These are phyloP conservation scores for Villa cingulata DNA, from an alignment of 2,888 invertebrate genomes.

Conservation along the genomic window DNA sequence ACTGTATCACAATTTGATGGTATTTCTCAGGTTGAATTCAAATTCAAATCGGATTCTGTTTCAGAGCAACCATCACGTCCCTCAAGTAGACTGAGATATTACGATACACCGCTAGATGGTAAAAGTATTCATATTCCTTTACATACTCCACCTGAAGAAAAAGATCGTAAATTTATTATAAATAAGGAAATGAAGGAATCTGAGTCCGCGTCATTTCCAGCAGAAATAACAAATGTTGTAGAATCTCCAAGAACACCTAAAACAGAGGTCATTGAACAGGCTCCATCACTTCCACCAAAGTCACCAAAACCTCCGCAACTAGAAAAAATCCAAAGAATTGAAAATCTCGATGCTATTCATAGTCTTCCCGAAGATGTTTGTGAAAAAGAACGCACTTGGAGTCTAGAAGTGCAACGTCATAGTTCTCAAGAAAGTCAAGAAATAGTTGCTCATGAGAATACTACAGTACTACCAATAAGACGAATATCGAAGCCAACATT, in stretches of 20 bases:
- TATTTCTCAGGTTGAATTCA: conserved; percentile 37
- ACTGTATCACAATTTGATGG: conserved; percentile 29
- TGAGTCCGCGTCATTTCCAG: conserved; percentile 1
- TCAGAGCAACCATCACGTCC: conserved; percentile 21
- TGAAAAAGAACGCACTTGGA: conserved; percentile 26
- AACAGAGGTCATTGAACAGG: conserved; percentile 3
- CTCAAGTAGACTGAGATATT: conserved; percentile 39
- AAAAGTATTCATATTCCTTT: conserved; percentile 56
- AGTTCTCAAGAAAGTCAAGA: conserved; percentile 41
- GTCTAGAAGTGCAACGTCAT: conserved; percentile 29
- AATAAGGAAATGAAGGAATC: conserved; percentile 7
- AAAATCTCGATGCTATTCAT: conserved; percentile 44
- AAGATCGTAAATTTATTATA: conserved; percentile 27
- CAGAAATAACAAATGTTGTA: not conserved
- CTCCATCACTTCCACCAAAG: conserved; percentile 9
- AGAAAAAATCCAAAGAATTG: conserved; percentile 21
- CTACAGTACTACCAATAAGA: conserved; percentile 19
- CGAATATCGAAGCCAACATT: conserved; percentile 19
- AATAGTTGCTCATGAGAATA: conserved; percentile 35
- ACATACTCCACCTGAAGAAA: conserved; percentile 59
- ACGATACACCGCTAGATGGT: conserved; percentile 49
- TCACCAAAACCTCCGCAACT: conserved; percentile 14
- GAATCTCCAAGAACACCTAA: conserved; percentile 1
- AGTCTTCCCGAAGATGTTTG: conserved; percentile 38
- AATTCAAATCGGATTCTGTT: conserved; percentile 23